Evolutionary conservation across 2,888 invertebrate species (phyloP).

Genomic region (Pterostichus madidus): DNA sequence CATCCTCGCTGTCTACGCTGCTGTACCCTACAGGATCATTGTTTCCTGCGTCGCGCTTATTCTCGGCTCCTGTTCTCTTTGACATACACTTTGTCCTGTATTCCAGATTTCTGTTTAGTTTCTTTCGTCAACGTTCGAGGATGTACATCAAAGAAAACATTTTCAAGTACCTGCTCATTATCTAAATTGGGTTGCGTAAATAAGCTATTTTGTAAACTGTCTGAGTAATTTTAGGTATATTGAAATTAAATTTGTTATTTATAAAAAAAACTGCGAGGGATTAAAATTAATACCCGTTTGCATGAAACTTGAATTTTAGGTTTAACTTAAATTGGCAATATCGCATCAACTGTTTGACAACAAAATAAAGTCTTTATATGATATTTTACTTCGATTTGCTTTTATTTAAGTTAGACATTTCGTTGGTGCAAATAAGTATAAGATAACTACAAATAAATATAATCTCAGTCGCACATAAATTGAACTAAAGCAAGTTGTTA

Average conservation of each 20-base stretch:
- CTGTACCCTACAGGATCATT: background rate
- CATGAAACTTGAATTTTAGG: too few relatives aligned
- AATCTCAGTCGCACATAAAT: too few relatives aligned
- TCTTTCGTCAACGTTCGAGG: slow-evolving; percentile 20
- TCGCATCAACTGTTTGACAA: too few relatives aligned
- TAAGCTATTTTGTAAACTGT: slow-evolving; percentile 24
- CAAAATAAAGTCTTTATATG: too few relatives aligned
- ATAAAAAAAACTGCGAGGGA: too few relatives aligned
- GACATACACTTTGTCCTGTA: slow-evolving; percentile 12
- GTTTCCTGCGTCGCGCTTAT: slow-evolving; percentile 8
- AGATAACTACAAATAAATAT: too few relatives aligned
- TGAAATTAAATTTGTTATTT: background rate
- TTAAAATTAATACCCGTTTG: too few relatives aligned
- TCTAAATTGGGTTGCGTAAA: slow-evolving; percentile 29
- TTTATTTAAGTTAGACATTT: too few relatives aligned
- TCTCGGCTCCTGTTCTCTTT: background rate
- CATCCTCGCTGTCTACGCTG: background rate
- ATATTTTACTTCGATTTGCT: too few relatives aligned
- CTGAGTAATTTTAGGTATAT: background rate
- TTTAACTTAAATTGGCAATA: too few relatives aligned
- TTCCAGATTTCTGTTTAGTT: slow-evolving; percentile 15
- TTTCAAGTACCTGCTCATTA: slow-evolving; percentile 35
- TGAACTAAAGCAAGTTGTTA: too few relatives aligned
- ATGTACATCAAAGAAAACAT: slow-evolving; percentile 37
- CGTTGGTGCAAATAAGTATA: too few relatives aligned